Conservation (phyloP, 2,888 invertebrate genomes). For the Macrophya alboannulata region DNA sequence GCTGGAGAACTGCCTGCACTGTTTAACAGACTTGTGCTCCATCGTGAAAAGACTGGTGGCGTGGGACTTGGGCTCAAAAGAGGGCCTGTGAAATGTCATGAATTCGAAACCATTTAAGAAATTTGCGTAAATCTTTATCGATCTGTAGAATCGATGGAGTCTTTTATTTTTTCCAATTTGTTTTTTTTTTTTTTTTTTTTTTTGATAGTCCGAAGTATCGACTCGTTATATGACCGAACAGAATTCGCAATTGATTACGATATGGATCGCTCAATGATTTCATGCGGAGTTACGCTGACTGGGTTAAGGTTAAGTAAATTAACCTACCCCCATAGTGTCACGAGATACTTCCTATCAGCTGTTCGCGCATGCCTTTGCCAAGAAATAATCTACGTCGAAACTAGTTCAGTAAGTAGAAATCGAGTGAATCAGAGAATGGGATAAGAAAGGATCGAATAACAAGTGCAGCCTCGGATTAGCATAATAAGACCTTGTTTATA, state of each 20-base stretch:
- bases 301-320: slow-evolving; percentile 63
- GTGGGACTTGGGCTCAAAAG: slow-evolving; percentile 80
- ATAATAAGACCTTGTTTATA: slow-evolving; percentile 6
- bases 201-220: not conserved
- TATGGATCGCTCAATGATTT: not conserved
- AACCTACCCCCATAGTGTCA: slow-evolving; percentile 67
- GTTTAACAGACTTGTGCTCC: slow-evolving; percentile 81
- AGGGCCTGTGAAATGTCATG: slow-evolving; percentile 71
- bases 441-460: slow-evolving; percentile 20
- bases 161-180: not conserved
- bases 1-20: slow-evolving; percentile 82
- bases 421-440: not conserved
- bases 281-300: not conserved
- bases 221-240: not conserved
- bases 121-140: not conserved
- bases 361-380: slow-evolving; percentile 51
- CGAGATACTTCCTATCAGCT: slow-evolving; percentile 67
- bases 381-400: not conserved
- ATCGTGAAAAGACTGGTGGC: slow-evolving; percentile 80
- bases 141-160: not conserved
- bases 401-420: not conserved
- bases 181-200: too few species aligned
- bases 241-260: not conserved
- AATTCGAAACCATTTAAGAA: not conserved
- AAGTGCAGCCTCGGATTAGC: not conserved